Evolutionary conservation across 2,113 vertebrate genomes (phyloP).

Genomic region (Illadopsis cleaveri): DNA sequence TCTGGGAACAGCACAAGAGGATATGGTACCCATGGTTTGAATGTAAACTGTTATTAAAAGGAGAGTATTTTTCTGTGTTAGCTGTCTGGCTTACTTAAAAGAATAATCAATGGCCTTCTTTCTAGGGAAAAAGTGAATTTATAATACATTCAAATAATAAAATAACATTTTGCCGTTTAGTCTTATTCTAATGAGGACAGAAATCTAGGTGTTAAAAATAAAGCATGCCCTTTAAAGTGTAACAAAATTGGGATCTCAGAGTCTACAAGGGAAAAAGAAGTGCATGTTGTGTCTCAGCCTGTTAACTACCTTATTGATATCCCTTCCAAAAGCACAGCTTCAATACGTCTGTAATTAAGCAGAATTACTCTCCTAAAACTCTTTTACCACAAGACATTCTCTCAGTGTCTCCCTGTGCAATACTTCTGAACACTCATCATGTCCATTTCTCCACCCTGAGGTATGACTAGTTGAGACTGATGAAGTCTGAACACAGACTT

Average conservation of each 20-base stretch:
- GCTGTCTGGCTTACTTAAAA: not conserved
- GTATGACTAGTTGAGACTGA: conserved; percentile 21
- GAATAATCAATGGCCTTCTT: not conserved
- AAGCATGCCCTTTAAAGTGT: not conserved
- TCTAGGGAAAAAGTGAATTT: not conserved
- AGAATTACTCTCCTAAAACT: conserved; percentile 34
- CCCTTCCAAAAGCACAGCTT: not conserved
- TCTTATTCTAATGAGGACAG: not conserved
- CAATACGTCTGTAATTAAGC: conserved; percentile 15
- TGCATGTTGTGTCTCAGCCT: not conserved
- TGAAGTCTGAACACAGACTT: conserved; percentile 45
- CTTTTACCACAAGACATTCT: conserved; percentile 24
- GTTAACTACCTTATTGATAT: conserved; percentile 15
- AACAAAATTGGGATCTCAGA: not conserved
- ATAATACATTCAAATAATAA: not conserved
- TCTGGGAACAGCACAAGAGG: not conserved
- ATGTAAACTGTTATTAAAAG: not conserved
- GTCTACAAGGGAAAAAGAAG: not conserved
- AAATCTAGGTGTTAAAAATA: not conserved
- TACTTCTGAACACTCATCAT: conserved; percentile 40
- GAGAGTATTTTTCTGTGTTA: not conserved
- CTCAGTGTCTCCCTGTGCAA: conserved; percentile 20
- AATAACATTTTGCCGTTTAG: not conserved
- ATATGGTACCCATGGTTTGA: not conserved
- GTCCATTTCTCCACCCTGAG: conserved; percentile 34